Conservation (phyloP, 2,113 vertebrate genomes). For the Sitta europaea region DNA sequence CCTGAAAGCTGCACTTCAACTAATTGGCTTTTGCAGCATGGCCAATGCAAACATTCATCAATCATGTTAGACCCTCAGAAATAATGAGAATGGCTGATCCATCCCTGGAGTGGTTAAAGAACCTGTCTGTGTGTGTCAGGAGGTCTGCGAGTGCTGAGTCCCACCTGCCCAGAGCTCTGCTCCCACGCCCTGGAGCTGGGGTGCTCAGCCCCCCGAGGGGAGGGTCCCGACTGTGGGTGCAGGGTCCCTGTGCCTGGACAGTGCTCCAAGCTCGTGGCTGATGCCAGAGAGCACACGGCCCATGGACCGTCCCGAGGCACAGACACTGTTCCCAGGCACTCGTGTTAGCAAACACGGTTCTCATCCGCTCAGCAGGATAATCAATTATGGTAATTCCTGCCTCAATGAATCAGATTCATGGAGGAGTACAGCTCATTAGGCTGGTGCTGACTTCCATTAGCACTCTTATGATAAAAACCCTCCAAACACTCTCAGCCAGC, state of each 20-base stretch:
- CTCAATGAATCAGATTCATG: constrained; percentile 64
- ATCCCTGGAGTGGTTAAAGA: not conserved
- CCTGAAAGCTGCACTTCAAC: constrained; percentile 56
- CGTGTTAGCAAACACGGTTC: constrained; percentile 29
- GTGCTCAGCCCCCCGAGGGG: accelerated
- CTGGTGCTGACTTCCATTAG: constrained; percentile 52
- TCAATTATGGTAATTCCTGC: constrained; percentile 73
- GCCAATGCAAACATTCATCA: constrained; percentile 20
- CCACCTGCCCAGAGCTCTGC: not conserved
- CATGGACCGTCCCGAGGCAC: accelerated
- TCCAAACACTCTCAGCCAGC: not conserved
- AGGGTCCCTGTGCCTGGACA: accelerated
- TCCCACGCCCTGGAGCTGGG: accelerated
- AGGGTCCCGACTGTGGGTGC: accelerated
- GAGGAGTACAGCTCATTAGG: constrained; percentile 60
- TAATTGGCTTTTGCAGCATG: constrained; percentile 36
- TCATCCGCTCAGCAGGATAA: constrained; percentile 52
- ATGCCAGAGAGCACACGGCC: accelerated
- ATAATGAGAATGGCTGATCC: not conserved
- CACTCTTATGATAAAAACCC: constrained; percentile 7
- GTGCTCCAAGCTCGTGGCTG: accelerated
- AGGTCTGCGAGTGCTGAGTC: accelerated
- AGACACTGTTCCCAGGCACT: not conserved
- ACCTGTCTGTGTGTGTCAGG: too few species aligned
- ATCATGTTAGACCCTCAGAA: constrained; percentile 42